phyloP scores from a whole-genome alignment of 2,797 vertebrate species.

The Pampus argenteus region DNA sequence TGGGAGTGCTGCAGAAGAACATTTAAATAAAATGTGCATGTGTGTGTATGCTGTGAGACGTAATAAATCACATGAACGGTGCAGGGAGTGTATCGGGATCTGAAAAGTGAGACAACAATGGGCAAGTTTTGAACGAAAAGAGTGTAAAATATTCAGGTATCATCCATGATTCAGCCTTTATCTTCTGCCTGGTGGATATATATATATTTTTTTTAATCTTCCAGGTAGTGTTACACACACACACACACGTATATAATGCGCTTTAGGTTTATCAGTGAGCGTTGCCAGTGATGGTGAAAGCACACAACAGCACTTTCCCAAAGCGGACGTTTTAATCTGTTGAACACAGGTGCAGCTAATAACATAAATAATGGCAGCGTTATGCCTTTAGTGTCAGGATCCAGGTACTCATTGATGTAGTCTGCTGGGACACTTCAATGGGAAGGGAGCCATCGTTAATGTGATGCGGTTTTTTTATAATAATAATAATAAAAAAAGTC shows the following conservation, averaged over 20 bases:
- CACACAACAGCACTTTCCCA: background rate
- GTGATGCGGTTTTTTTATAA: background rate
- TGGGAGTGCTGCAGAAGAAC: background rate
- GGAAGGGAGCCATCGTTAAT: background rate
- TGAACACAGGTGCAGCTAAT: background rate
- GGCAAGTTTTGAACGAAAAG: too few species aligned
- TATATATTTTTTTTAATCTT: background rate
- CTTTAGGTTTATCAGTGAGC: background rate
- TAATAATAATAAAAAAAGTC: background rate
- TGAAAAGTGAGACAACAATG: background rate
- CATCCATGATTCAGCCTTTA: background rate
- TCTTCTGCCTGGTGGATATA: background rate
- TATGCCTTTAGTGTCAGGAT: background rate
- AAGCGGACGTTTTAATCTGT: background rate
- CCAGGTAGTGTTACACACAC: too few species aligned
- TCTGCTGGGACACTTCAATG: background rate
- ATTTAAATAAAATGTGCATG: background rate
- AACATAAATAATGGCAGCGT: slow-evolving; percentile 1
- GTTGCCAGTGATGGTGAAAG: too few species aligned
- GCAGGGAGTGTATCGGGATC: background rate
- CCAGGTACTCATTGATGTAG: background rate
- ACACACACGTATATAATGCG: background rate
- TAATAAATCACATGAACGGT: background rate
- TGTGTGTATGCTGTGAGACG: background rate
- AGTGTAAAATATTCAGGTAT: slow-evolving; percentile 5